Evolutionary conservation across 1,140 invertebrate species (phyloP).

Genomic region (Andrena cerasifolii): DNA sequence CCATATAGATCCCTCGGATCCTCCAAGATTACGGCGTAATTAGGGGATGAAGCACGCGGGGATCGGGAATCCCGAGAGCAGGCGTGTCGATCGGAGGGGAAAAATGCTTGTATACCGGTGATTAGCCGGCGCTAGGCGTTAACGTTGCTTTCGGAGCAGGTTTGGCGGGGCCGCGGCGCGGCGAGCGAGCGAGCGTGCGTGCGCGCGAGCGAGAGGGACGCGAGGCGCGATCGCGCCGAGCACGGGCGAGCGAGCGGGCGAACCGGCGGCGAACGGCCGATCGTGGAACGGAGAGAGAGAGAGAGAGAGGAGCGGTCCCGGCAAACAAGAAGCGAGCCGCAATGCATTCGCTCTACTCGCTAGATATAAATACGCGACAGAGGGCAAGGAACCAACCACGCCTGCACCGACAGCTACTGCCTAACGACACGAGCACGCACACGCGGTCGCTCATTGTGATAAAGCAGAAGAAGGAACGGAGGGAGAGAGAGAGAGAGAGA

Average conservation of each 20-base stretch:
- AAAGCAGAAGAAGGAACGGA: slow-evolving; percentile 65
- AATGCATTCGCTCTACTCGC: slow-evolving; percentile 71
- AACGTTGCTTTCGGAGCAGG: slow-evolving; percentile 64
- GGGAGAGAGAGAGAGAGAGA: slow-evolving; percentile 7
- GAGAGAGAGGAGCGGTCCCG: slow-evolving; percentile 49
- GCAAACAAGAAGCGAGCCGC: slow-evolving; percentile 71
- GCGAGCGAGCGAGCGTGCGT: slow-evolving; percentile 7
- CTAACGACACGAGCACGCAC: slow-evolving; percentile 73
- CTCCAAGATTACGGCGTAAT: not conserved
- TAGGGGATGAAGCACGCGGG: too few species aligned
- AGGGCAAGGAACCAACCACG: slow-evolving; percentile 72
- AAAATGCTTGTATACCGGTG: slow-evolving; percentile 61
- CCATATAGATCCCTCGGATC: too few species aligned
- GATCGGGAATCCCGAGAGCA: slow-evolving; percentile 29
- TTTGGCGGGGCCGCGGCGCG: slow-evolving; percentile 57
- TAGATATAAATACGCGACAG: slow-evolving; percentile 72
- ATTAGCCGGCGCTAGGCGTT: slow-evolving; percentile 70
- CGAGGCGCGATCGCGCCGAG: not conserved
- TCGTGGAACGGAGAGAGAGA: not conserved
- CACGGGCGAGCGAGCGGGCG: not conserved
- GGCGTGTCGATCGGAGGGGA: slow-evolving; percentile 40
- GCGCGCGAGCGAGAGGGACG: not conserved
- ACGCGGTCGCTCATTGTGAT: slow-evolving; percentile 73
- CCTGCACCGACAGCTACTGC: slow-evolving; percentile 71
- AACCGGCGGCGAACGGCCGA: not conserved